Evolutionary conservation across 2,888 invertebrate genomes (phyloP).

Genomic region (Drosophila neonasuta): DNA sequence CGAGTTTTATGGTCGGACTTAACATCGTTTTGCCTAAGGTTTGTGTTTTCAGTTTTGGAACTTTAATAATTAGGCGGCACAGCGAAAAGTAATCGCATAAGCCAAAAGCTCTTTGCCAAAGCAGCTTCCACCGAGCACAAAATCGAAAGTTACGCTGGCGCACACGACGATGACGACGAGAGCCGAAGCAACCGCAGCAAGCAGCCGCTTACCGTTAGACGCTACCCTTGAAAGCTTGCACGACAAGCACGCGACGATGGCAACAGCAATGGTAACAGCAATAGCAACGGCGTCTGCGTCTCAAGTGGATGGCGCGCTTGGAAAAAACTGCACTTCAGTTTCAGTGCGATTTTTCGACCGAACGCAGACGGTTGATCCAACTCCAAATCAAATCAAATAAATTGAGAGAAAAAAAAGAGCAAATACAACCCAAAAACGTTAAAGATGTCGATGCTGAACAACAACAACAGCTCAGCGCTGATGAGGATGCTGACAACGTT

Average conservation of each 20-base stretch:
- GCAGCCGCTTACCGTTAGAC: conserved; percentile 47
- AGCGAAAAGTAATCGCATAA: conserved; percentile 23
- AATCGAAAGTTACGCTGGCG: conserved; percentile 60
- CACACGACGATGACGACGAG: conserved; percentile 8
- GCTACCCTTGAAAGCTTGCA: conserved; percentile 73
- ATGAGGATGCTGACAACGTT: conserved; percentile 34
- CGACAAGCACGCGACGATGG: conserved; percentile 8
- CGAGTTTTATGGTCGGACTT: conserved; percentile 23
- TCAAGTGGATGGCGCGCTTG: conserved; percentile 56
- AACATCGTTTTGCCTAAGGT: conserved; percentile 39
- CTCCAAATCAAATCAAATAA: conserved; percentile 16
- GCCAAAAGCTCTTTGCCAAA: conserved; percentile 49
- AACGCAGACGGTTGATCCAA: conserved; percentile 59
- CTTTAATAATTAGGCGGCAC: conserved; percentile 41
- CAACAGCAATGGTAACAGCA: no score
- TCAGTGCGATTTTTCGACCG: conserved; percentile 71
- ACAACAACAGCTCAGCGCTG: not conserved
- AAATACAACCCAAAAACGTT: conserved; percentile 16
- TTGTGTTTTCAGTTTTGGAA: conserved; percentile 23
- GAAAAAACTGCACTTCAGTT: conserved; percentile 65
- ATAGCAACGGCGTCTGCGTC: not conserved
- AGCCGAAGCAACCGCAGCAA: conserved; percentile 9
- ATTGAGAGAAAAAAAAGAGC: conserved; percentile 17
- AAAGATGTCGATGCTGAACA: conserved; percentile 25
- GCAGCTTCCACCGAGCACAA: conserved; percentile 41